Evolutionary conservation across 2,113 vertebrate species (phyloP).

Genomic region (Butorides virescens): DNA sequence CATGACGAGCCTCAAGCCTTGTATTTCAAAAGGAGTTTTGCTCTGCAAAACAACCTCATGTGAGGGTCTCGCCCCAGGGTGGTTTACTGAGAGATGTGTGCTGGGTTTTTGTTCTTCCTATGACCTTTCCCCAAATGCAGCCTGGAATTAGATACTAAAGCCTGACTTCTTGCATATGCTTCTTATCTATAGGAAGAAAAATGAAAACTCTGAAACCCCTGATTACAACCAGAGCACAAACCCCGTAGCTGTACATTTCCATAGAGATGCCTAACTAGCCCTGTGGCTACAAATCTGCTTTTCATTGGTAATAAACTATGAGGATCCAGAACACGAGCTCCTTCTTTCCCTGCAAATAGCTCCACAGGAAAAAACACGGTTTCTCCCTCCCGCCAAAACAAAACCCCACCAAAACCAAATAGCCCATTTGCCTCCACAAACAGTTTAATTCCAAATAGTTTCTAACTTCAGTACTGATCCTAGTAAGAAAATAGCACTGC

Average conservation of each 20-base stretch:
- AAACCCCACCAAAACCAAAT: neutral
- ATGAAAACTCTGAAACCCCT: neutral
- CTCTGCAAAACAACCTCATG: neutral
- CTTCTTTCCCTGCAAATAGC: neutral
- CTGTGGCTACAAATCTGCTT: neutral
- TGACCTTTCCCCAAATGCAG: neutral
- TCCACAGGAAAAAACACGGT: neutral
- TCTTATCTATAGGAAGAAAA: neutral
- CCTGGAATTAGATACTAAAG: neutral
- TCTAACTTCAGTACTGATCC: neutral
- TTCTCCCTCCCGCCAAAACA: accelerated
- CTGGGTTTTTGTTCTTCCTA: neutral
- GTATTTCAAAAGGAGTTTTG: neutral
- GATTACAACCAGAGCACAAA: neutral
- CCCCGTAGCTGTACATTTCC: neutral
- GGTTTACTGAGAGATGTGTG: neutral
- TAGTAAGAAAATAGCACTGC: neutral
- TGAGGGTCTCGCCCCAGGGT: neutral
- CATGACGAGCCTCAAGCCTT: neutral
- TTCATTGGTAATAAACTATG: neutral
- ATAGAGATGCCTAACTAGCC: neutral
- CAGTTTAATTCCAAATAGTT: neutral
- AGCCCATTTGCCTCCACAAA: neutral
- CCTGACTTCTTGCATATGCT: neutral
- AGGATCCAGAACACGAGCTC: neutral